Evolutionary conservation across 92 coral and sea anemone species (phyloP).

Genomic region (Micromussa lordhowensis): DNA sequence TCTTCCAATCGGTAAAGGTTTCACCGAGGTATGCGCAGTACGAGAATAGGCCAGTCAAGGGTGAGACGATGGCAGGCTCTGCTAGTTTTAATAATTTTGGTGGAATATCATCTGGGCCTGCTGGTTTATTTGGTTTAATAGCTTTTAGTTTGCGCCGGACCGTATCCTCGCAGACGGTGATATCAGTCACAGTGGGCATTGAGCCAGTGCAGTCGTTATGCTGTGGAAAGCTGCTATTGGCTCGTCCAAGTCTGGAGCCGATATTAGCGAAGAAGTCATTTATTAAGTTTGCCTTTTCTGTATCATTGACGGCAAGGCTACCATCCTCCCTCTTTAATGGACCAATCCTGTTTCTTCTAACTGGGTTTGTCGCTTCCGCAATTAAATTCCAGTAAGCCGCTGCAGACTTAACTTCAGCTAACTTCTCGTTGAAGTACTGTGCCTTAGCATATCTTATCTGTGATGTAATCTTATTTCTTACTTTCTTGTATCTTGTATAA

Average conservation of each 20-base stretch:
- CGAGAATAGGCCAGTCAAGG: too few relatives aligned
- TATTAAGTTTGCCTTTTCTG: constrained; percentile 39
- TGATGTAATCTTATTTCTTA: constrained; percentile 19
- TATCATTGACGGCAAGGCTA: constrained; percentile 14
- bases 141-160: background rate
- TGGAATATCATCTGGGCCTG: too few relatives aligned
- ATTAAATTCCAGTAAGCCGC: constrained; percentile 24
- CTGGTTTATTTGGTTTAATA: too few relatives aligned
- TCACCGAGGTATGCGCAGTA: too few relatives aligned
- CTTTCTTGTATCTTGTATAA: constrained; percentile 14
- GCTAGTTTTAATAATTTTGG: too few relatives aligned
- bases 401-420: constrained; percentile 9
- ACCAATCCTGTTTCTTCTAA: background rate
- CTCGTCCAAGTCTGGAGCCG: constrained; percentile 9
- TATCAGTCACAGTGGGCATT: too few relatives aligned
- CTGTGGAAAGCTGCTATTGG: too few relatives aligned
- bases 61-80: too few relatives aligned
- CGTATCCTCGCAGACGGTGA: background rate
- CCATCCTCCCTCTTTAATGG: constrained; percentile 21
- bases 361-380: constrained; percentile 19
- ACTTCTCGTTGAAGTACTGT: background rate
- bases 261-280: constrained; percentile 18
- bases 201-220: too few relatives aligned
- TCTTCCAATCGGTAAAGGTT: too few relatives aligned
- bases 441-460: constrained; percentile 2